Conservation (phyloP, 2,888 invertebrate genomes). For the Nymphalis c-album region DNA sequence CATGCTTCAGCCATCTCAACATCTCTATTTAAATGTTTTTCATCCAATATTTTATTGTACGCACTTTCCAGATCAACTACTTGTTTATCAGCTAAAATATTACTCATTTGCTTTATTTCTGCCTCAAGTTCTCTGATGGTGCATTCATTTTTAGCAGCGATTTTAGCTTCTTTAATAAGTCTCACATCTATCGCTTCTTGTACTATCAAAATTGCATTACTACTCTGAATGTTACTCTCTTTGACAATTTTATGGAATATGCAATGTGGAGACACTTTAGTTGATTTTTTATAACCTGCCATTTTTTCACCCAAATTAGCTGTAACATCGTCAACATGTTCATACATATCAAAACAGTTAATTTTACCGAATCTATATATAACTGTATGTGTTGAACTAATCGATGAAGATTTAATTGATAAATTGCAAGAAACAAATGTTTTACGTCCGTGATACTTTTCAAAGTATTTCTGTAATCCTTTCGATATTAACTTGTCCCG, state of each 20-base stretch:
- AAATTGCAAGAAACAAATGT: constrained; percentile 84
- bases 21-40: constrained; percentile 59
- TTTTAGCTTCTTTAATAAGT: constrained; percentile 65
- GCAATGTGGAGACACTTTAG: constrained; percentile 59
- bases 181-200: constrained; percentile 71
- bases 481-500: constrained; percentile 84
- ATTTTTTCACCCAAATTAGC: constrained; percentile 78
- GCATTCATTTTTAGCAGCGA: constrained; percentile 68
- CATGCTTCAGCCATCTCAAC: constrained; percentile 71
- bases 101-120: constrained; percentile 73
- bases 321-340: constrained; percentile 77
- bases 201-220: constrained; percentile 69
- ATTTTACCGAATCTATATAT: constrained; percentile 84
- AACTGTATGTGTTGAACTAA: constrained; percentile 82
- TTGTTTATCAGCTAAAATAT: constrained; percentile 69
- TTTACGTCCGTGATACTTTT: constrained; percentile 76
- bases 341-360: constrained; percentile 78
- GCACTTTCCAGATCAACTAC: constrained; percentile 57
- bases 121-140: constrained; percentile 70
- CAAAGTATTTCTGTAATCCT: constrained; percentile 82
- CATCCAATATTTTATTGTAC: constrained; percentile 58
- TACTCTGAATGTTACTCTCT: constrained; percentile 66
- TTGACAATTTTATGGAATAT: constrained; percentile 71
- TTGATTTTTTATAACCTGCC: constrained; percentile 71
- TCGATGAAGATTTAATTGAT: constrained; percentile 74